Evolutionary conservation across 2,888 invertebrate genomes (phyloP), one percentile per base, ranked within the genome.

Genomic region (Drosophila anomelani): DNA sequence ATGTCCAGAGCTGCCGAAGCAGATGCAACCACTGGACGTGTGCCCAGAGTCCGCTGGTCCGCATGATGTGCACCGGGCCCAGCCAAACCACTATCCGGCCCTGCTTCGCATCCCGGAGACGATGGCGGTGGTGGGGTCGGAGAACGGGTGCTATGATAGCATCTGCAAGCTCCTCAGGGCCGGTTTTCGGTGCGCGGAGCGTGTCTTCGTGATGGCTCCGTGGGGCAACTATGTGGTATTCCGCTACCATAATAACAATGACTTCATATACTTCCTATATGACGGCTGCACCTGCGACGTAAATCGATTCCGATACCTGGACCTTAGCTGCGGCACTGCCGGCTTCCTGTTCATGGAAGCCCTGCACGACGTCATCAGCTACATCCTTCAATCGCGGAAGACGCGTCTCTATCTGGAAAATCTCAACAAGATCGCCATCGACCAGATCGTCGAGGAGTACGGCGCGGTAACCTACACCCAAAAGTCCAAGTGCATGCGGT

Each of bases 171-270:
- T 91, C 13, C 57, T 91, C 2, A 77, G 82, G 5, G 79, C 88
- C 4, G 90, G 80, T 4, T 89, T 91, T 67, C 89, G 88, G 38
- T 91, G 90, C 73, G 88, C 91, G 12, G 91, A 92, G 78, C 90
- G 92, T 32, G 85, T 91, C 34, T 81, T 91, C 26, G 81, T 85
- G 0, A 91, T 92, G 91, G 91, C 91, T 1, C 91, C 92, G 2
- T 92, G 91, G 91, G 91, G 92, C 64, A 91, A 91, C 43, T 92
- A 91, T 64, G 91, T 91, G 2, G 85, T 88, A 3, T 91, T 92
- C 47, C 90, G 87, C 6, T 86, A 80, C 54, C 80, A 81, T 51
- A 81, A 80, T 20, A 80, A 77, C 34, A 76, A 66, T 1, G 83
- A 81, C 41, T 80, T 83, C 59, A 82, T 79, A 3, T 91, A 87